phyloP scores from a whole-genome alignment of 2,888 invertebrate species.

The Netelia fuscicornis region DNA sequence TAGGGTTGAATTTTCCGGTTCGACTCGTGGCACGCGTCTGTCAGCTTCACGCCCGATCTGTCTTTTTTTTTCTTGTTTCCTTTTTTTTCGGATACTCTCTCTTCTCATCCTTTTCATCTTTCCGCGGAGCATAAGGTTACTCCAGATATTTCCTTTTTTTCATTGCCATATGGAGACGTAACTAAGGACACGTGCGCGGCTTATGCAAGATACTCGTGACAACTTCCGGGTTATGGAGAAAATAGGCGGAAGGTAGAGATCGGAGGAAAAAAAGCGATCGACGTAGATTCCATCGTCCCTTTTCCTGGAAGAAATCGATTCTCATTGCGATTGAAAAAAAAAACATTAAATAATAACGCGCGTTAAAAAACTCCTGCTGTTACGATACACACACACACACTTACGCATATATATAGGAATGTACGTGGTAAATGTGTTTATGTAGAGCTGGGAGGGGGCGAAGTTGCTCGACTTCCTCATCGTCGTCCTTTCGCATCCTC shows the following conservation, averaged over 20 bases:
- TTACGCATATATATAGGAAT: neutral
- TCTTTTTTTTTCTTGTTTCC: conserved; percentile 21
- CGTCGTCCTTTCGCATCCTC: conserved; percentile 47
- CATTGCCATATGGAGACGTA: conserved; percentile 49
- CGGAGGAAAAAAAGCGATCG: conserved; percentile 43
- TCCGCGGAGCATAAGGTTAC: conserved; percentile 49
- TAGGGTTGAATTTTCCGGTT: conserved; percentile 64
- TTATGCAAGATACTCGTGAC: conserved; percentile 57
- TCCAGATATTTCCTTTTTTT: conserved; percentile 32
- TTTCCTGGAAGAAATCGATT: conserved; percentile 76
- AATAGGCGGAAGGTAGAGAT: conserved; percentile 38
- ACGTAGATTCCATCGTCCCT: conserved; percentile 59
- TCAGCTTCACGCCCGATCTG: conserved; percentile 5
- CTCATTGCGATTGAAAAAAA: conserved; percentile 48
- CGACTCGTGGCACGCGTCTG: conserved; percentile 61
- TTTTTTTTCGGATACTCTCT: conserved; percentile 4
- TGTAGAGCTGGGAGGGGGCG: conserved; percentile 52
- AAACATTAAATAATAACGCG: conserved; percentile 40
- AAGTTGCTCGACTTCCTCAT: conserved; percentile 68
- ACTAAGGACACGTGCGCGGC: conserved; percentile 55
- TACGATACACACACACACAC: neutral
- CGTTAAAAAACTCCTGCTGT: conserved; percentile 43
- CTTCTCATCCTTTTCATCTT: conserved; percentile 51
- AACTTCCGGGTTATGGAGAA: conserved; percentile 74
- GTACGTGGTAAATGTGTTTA: conserved; percentile 28